Evolutionary conservation across 2,888 invertebrate genomes (phyloP), one percentile per base, ranked within the genome.

Genomic region (Myopa tessellatipennis): DNA sequence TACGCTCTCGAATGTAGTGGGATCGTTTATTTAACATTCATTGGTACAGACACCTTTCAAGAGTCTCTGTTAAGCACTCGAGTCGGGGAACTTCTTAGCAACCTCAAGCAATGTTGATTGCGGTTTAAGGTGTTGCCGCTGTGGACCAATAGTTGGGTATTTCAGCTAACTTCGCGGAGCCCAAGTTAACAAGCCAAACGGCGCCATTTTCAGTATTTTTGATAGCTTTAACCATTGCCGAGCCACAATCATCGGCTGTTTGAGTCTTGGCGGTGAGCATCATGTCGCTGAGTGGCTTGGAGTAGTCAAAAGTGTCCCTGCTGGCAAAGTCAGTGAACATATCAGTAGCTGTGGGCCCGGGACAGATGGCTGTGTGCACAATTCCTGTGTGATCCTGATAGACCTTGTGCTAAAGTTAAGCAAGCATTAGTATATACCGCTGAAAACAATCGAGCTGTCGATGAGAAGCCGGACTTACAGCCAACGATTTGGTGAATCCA

Each of bases 141-240:
- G 7, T 55, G 14, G 77, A 77, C 84, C 84, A 85, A 34, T 84
- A 79, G 10, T 78, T 78, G 0, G 80, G 81, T 12, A 83, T 81
- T 61, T 81, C 79, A 4, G 84, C 79, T 80, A 83, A 82, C 7
- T 80, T 74, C 26, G 84, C 50, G 75, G 82, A 74, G 3, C 83
- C 84, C 74, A 83, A 77, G 77, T 85, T 84, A n/a, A 83, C 76
- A 6, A 84, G 78, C 83, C 84, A 85, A 58, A 85, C 81, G 0
- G 83, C 83, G 6, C 82, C 85, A 45, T 84, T 82, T 80, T 84
- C 83, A 74, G 82, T 82, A 0, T 69, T 79, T 77, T 84, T 82
- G 55, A 84, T 81, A 26, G 82, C 82, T 76, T 81, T 82, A 6
- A 84, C 73, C 40, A 85, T 73, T 77, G 83, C 84, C 16, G 79